Base-by-base conservation (phyloP, 2,797 vertebrate genomes). In the Antrozous pallidus region DNA sequence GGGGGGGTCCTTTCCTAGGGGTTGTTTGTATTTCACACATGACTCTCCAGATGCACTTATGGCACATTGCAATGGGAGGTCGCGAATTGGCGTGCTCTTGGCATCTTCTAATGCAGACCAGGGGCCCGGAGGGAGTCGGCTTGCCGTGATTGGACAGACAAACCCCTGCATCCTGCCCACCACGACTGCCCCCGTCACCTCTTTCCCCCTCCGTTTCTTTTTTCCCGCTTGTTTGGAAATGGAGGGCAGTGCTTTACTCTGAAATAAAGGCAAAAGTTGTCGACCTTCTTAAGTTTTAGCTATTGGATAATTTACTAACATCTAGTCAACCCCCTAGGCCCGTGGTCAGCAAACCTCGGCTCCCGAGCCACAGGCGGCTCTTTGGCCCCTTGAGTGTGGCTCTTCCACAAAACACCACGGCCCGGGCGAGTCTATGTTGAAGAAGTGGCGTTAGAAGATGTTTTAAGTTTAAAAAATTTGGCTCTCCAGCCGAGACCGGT, bases 1-100 rank as follows among this genome's bases (percentile, higher is more conserved):
- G 20, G 0, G 2, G 2, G 16, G 2, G 0, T 16, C 28, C 5
- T 26, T 47, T 1, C 3, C 3, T 20, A 5, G 5, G 24, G 7
- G 47, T 47, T 83, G n/a, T 71, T 77, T 78, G 42, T 79, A n/a
- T 54, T 28, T 70, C 82, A 58, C 2, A 45, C 58, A 2, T 65
- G 4, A 3, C 28, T 31, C 67, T 73, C 17, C 11, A 6, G 40
- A 61, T 2, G 7, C 2, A 33, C 3, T 3, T n/a, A 17, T 36
- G 42, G 14, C n/a, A 51, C 4, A 36, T 9, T 12, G 45, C n/a
- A 51, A 13, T 2, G 61, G 6, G 74, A 26, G 24, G 13, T 33
- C 81, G 18, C 4, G 45, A 9, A 3, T 1, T 5, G 22, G 24
- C 13, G 1, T 8, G 18, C 31, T 56, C 18, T 47, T 33, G 13